Evolutionary conservation across 2,113 vertebrate genomes (phyloP).

Genomic region (Sapajus apella): DNA sequence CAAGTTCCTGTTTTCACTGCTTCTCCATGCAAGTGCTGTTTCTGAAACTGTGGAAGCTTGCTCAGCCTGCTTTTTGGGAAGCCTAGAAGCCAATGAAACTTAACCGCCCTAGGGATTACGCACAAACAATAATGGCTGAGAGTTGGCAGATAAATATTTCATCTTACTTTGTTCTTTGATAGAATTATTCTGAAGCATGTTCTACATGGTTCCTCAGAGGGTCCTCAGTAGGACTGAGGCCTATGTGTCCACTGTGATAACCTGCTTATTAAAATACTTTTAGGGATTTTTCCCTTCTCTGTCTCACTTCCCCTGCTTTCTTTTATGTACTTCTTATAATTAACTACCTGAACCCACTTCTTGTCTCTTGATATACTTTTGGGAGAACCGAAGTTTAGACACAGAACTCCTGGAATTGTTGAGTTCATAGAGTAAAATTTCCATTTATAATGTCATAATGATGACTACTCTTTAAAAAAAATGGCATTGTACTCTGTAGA

Average conservation of each 20-base stretch:
- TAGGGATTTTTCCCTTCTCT: not conserved
- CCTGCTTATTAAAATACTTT: not conserved
- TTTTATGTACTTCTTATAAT: not conserved
- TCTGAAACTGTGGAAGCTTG: not conserved
- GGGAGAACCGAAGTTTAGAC: not conserved
- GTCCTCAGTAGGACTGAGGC: not conserved
- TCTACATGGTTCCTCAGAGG: not conserved
- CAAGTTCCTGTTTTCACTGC: not conserved
- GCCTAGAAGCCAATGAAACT: not conserved
- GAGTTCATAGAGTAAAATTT: not conserved
- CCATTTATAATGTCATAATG: constrained; percentile 30
- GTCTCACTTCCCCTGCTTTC: not conserved
- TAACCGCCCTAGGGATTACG: not conserved
- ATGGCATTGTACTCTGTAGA: not conserved
- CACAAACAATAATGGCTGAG: not conserved
- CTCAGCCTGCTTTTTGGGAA: not conserved
- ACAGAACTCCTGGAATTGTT: not conserved
- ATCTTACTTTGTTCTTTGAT: not conserved
- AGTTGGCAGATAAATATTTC: not conserved
- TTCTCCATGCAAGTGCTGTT: not conserved
- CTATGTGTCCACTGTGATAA: not conserved
- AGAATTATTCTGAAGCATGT: not conserved
- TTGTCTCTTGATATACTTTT: not conserved
- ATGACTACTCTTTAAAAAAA: not conserved
- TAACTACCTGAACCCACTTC: not conserved